Conservation (phyloP, 2,888 invertebrate species). For the Watsonalla binaria region DNA sequence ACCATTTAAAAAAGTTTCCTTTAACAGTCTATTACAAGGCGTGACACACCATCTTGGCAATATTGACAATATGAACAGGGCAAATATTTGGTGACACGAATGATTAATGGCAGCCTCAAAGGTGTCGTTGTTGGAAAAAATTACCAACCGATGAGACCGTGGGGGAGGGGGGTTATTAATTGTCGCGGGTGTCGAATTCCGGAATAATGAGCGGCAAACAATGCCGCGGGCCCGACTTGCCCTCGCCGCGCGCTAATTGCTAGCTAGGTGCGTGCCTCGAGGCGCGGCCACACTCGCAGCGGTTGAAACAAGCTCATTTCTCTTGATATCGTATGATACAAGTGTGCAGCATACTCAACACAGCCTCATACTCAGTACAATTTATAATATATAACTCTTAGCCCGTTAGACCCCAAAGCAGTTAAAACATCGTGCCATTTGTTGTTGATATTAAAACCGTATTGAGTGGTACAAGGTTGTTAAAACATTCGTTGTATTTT, state of each 20-base stretch:
- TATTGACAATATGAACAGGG: neutral
- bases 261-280: neutral
- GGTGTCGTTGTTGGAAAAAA: constrained; percentile 26
- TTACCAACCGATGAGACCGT: constrained; percentile 24
- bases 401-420: no score
- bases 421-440: no score
- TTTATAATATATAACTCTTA: no score
- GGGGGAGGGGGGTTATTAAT: constrained; percentile 32
- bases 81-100: constrained; percentile 23
- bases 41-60: neutral
- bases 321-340: no score
- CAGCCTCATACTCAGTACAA: no score
- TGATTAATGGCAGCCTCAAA: constrained; percentile 21
- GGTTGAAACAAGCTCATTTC: no score
- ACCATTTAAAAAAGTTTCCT: neutral
- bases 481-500: no score
- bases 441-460: no score
- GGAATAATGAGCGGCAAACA: constrained; percentile 34
- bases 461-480: no score
- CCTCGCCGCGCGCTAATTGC: neutral
- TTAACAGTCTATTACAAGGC: neutral
- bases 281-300: neutral
- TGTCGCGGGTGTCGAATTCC: constrained; percentile 24
- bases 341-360: no score
- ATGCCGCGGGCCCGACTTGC: constrained; percentile 18